Base-by-base conservation (phyloP, 2,113 vertebrate genomes). In the Platycercus adscitus region DNA sequence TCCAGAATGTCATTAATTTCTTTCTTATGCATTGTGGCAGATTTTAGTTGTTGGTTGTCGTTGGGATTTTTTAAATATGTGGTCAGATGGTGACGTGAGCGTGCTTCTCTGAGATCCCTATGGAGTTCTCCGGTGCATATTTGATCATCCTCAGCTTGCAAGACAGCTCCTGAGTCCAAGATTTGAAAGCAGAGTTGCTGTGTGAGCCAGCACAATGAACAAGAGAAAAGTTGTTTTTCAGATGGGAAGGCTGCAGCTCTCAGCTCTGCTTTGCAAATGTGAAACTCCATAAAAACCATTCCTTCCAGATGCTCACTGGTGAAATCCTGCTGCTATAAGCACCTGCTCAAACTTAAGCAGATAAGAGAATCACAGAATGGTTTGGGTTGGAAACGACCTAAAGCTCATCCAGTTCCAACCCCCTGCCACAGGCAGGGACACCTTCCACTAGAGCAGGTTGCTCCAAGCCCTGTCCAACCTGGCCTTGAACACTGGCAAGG, bases 1-100 rank as follows among this genome's bases (percentile, higher is more conserved):
- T 72, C 81, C 73, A 85, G 83, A 92, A 58, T 85, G 86, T 91
- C 86, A 95, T 92, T 94, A 49, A 80, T 96, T 95, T 91, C n/a
- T 90, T 93, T 79, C 69, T 93, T 85, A 86, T n/a, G 53, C 9
- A 3, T 26, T 91, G 49, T 89, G 95, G 86, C 80, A 73, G 88
- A 7, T 75, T 94, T 69, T 86, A 90, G 81, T 31, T 70, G 44
- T 28, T 63, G 31, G 5, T 47, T 87, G 44, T 43, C 3, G 1
- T 28, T 72, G 47, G 15, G 3, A 76, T 44, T 76, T 76, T 64
- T 46, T n/a, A 71, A 17, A 53, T 46, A 44, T 8, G 39, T 56
- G 50, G 88, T 96, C 83, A 95, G 91, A 92, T 92, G 88, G 70
- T 69, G 73, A 94, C 13, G 20, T 75, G 61, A 93, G 87, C 56